Evolutionary conservation across 2,888 invertebrate genomes (phyloP).

Genomic region (Limnephilus lunatus): DNA sequence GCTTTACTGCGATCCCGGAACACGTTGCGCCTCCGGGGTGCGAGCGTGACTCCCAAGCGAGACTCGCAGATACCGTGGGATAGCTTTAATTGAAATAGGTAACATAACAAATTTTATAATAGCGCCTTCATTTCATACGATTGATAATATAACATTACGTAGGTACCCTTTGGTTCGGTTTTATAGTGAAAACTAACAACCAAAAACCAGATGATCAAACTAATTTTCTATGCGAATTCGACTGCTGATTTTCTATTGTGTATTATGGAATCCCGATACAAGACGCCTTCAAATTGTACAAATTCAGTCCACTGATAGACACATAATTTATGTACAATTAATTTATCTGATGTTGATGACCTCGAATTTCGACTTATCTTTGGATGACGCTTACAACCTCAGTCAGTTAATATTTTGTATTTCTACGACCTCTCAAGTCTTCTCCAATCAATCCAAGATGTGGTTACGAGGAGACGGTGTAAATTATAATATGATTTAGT

Average conservation of each 20-base stretch:
- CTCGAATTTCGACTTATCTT: background rate
- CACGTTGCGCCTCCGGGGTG: constrained; percentile 50
- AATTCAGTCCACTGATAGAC: background rate
- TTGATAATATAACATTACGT: background rate
- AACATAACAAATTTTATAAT: background rate
- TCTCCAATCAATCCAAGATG: background rate
- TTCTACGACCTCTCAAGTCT: background rate
- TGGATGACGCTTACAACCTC: background rate
- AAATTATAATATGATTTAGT: background rate
- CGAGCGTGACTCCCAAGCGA: constrained; percentile 51
- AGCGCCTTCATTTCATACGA: background rate
- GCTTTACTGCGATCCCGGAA: constrained; percentile 58
- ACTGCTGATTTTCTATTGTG: background rate
- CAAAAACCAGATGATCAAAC: background rate
- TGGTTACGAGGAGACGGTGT: background rate
- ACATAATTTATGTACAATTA: background rate
- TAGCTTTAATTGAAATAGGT: background rate
- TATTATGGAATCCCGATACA: background rate
- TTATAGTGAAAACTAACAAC: background rate
- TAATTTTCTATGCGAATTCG: background rate
- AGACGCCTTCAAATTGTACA: background rate
- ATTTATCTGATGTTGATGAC: background rate
- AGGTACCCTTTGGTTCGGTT: background rate
- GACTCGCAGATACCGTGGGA: background rate
- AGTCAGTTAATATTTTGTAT: background rate